A percentile compares a stretch with the other conserved stretches of the same genome.
phyloP scores from a whole-genome alignment of 2,888 invertebrate species.

The Noctua fimbriata region DNA sequence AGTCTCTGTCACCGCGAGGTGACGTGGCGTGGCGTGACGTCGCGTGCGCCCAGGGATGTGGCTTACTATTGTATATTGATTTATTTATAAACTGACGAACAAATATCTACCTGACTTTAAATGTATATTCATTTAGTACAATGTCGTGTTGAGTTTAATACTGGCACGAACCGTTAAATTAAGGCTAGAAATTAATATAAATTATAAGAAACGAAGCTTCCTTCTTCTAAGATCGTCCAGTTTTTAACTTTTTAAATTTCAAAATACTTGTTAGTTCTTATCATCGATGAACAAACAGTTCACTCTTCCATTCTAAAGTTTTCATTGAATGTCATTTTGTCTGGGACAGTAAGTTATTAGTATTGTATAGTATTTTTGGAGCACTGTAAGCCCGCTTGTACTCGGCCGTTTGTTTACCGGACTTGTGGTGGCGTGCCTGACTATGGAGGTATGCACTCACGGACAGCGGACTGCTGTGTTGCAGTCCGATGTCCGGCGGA shows the following conservation, averaged over 20 bases:
- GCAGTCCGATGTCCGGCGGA: background rate
- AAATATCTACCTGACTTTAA: constrained; percentile 56
- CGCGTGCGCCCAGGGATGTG: constrained; percentile 5
- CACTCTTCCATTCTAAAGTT: background rate
- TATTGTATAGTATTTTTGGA: background rate
- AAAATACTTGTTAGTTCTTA: constrained; percentile 2
- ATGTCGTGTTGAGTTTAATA: constrained; percentile 52
- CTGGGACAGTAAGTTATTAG: background rate
- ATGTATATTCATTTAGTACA: constrained; percentile 64
- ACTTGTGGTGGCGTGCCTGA: background rate
- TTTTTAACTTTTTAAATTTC: constrained; percentile 33
- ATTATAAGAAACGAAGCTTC: constrained; percentile 64
- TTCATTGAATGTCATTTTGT: background rate
- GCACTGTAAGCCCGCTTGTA: background rate
- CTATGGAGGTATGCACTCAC: background rate
- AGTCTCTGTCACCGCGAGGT: background rate
- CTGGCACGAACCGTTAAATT: constrained; percentile 52
- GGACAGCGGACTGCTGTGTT: too few relatives aligned
- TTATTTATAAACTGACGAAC: constrained; percentile 55
- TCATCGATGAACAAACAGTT: background rate
- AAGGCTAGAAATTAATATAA: constrained; percentile 55
- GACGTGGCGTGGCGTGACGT: constrained; percentile 1
- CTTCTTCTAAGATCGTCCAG: constrained; percentile 61
- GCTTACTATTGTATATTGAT: constrained; percentile 37
- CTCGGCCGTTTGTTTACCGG: background rate